A percentile compares a stretch with the other conserved stretches of the same genome.
phyloP scores from a whole-genome alignment of 2,797 vertebrate genomes.

The Merluccius polli region DNA sequence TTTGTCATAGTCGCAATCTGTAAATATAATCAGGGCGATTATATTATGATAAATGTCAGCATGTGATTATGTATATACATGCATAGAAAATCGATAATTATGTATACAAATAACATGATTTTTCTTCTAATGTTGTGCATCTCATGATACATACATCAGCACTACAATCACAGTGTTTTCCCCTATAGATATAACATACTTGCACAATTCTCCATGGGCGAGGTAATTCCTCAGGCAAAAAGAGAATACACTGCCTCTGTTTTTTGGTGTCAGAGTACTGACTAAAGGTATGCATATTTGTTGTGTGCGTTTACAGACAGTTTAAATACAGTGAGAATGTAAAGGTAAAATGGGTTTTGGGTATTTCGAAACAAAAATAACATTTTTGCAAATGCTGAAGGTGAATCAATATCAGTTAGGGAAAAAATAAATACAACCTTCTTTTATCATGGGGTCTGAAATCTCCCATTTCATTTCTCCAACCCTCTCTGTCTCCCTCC shows the following conservation, averaged over 20 bases:
- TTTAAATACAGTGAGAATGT: background rate
- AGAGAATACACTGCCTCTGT: conserved; percentile 10
- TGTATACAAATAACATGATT: background rate
- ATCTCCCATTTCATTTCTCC: background rate
- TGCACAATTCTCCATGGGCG: conserved; percentile 19
- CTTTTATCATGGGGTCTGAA: background rate
- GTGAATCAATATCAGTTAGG: background rate
- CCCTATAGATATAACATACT: background rate
- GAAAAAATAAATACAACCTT: background rate
- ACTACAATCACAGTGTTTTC: background rate
- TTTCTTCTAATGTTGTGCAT: background rate
- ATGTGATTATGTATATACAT: background rate
- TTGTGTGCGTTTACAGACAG: conserved; percentile 14
- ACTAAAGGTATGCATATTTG: conserved; percentile 11
- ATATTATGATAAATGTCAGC: background rate
- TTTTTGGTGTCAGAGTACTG: conserved; percentile 27
- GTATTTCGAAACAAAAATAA: background rate
- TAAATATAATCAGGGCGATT: background rate
- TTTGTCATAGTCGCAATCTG: background rate
- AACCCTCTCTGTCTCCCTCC: conserved; percentile 8
- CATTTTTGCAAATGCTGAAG: background rate
- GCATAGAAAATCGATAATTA: too few relatives aligned
- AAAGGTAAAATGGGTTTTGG: too few relatives aligned
- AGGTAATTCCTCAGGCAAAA: conserved; percentile 32
- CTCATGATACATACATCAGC: background rate